Conservation (phyloP, 2,888 invertebrate species). For the Germaria angustata region DNA sequence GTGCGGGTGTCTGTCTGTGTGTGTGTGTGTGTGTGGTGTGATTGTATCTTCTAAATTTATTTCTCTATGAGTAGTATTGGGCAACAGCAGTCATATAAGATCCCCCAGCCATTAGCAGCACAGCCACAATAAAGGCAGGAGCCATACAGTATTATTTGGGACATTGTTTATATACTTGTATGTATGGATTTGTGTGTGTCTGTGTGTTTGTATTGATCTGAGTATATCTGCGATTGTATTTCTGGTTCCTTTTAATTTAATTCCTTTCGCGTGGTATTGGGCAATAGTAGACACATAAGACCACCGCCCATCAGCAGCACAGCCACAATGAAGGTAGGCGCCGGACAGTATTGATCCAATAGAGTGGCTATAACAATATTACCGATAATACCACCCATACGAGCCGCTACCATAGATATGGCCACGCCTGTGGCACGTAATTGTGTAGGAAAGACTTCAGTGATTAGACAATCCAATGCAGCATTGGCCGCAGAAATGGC, state of each 20-base stretch:
- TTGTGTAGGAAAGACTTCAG: slow-evolving; percentile 95
- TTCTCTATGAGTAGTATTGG: slow-evolving; percentile 93
- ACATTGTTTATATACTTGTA: background rate
- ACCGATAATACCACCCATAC: slow-evolving; percentile 89
- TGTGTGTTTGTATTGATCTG: slow-evolving; percentile 7
- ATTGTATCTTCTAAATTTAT: slow-evolving; percentile 73
- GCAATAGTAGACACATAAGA: slow-evolving; percentile 91
- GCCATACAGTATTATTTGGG: slow-evolving; percentile 86
- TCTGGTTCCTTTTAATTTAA: slow-evolving; percentile 73
- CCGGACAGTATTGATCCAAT: slow-evolving; percentile 92
- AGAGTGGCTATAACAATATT: slow-evolving; percentile 91
- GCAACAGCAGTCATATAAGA: slow-evolving; percentile 91
- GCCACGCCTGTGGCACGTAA: slow-evolving; percentile 95
- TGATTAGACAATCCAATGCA: slow-evolving; percentile 94
- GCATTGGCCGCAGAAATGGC: slow-evolving; percentile 94
- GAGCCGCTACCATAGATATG: slow-evolving; percentile 92
- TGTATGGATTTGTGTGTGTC: slow-evolving; percentile 25
- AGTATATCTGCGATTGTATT: slow-evolving; percentile 10
- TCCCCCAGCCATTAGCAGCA: slow-evolving; percentile 92
- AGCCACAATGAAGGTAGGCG: slow-evolving; percentile 95
- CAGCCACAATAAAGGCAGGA: slow-evolving; percentile 94
- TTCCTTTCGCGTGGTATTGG: slow-evolving; percentile 93
- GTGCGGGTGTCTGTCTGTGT: background rate
- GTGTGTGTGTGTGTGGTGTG: slow-evolving; percentile 16
- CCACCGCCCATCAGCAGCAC: slow-evolving; percentile 92